phyloP scores from a whole-genome alignment of 2,888 invertebrate species.

The Caenorhabditis angaria region DNA sequence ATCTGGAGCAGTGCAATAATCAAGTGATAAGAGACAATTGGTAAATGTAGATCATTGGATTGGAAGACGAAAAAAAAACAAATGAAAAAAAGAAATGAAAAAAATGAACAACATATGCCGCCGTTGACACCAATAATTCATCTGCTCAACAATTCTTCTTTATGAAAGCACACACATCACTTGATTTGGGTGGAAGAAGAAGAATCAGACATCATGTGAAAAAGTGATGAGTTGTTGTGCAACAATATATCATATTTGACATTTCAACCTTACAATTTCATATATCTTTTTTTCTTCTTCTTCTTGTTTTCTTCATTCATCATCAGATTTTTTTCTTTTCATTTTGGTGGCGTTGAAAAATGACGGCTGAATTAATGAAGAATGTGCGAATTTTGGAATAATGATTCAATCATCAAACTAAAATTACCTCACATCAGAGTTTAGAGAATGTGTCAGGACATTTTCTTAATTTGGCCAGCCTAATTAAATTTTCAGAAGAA shows the following conservation, averaged over 20 bases:
- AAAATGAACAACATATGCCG: constrained; percentile 33
- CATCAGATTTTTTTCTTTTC: neutral
- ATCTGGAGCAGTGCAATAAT: neutral
- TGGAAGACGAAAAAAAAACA: constrained; percentile 14
- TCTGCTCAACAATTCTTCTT: constrained; percentile 12
- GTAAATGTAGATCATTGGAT: constrained; percentile 10
- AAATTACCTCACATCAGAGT: no score
- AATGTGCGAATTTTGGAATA: no score
- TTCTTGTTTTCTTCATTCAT: no score
- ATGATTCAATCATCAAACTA: no score
- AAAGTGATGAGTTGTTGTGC: constrained; percentile 2
- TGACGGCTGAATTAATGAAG: no score
- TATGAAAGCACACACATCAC: neutral
- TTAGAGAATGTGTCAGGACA: no score
- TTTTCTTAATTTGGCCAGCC: no score
- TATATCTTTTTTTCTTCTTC: neutral
- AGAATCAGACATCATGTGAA: constrained; percentile 1
- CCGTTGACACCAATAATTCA: constrained; percentile 37
- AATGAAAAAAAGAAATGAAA: constrained; percentile 12
- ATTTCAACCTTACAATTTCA: constrained; percentile 1
- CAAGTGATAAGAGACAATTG: constrained; percentile 20
- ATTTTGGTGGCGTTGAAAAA: neutral
- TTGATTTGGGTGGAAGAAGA: neutral
- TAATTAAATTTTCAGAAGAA: no score
- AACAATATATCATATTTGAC: constrained; percentile 4